Base-by-base conservation (phyloP, 2,797 vertebrate species). In the Nyctibius grandis region DNA sequence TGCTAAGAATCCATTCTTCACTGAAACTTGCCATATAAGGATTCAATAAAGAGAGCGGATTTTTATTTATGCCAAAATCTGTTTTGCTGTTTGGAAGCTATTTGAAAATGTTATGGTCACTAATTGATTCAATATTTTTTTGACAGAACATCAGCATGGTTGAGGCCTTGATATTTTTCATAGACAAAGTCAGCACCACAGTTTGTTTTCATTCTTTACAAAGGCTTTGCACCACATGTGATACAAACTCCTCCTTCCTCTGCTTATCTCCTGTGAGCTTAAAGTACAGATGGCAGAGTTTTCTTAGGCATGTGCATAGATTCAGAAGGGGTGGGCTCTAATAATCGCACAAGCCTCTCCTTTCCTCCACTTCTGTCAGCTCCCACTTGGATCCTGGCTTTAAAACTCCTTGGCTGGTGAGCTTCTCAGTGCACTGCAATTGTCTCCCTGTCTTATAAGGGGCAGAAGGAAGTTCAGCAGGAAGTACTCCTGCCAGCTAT, bases 101-200 rank as follows among this genome's bases (percentile, higher is more conserved):
- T 96, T 92, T 91, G 67, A 91, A 95, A 94, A 87, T 0, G 6
- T 86, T 82, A 79, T 0, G 8, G 69, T 88, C 77, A 63, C 73
- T 95, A 95, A 95, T 73, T 82, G 15, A 77, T 90, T 93, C 95
- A 96, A 29, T 94, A 84, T 90, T 94, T 94, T 93, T 95, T 88
- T 94, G 44, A 86, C 70, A 86, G 87, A 96, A 96, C 48, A 31
- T 74, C 8, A 0, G 48, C 70, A 16, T 56, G 59, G n/a, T 33
- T 63, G 59, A 82, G 36, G 33, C n/a, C 60, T 91, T 85, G 61
- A 63, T 89, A 40, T n/a, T 91, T 92, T 86, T 94, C 65, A 31
- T 73, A 86, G 87, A 68, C 57, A 34, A 89, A 93, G 79, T 64
- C 79, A 84, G n/a, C 21, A 38, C 15, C 45, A 36, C 18, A 25